These are phyloP conservation scores for Calyptomena viridis DNA, from an alignment of 2,113 vertebrate genomes.

Conservation along the genomic window DNA sequence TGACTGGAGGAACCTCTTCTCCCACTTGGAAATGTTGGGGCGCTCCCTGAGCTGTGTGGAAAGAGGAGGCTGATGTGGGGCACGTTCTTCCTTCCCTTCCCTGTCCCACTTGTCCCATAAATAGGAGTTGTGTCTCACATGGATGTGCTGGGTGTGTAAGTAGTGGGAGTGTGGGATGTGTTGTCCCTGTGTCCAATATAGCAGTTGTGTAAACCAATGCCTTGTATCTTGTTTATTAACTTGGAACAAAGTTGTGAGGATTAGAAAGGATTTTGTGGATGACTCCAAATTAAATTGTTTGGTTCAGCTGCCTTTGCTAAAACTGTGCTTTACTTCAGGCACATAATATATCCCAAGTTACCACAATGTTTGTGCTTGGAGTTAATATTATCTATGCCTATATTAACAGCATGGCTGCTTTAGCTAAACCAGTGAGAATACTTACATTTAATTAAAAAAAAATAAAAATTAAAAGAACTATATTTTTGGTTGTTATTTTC, in stretches of 20 bases:
- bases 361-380: neutral
- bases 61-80: neutral
- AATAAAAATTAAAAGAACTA: neutral
- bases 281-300: neutral
- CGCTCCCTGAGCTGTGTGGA: neutral
- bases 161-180: fast-evolving
- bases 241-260: neutral
- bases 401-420: neutral
- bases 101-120: neutral
- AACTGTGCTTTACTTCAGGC: conserved; percentile 11
- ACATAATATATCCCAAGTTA: neutral
- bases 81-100: fast-evolving
- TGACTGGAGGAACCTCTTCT: neutral
- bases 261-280: neutral
- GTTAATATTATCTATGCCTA: neutral
- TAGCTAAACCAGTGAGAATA: neutral
- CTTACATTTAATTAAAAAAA: neutral
- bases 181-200: neutral
- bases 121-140: neutral
- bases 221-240: neutral
- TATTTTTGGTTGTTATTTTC: neutral
- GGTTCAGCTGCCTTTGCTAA: neutral
- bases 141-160: too few species aligned
- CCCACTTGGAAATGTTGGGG: fast-evolving
- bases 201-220: neutral